A percentile compares a stretch with the other conserved stretches of the same genome.
These are phyloP conservation scores for Amphipyra berbera DNA, from an alignment of 2,888 invertebrate genomes.

Conservation along the genomic window DNA sequence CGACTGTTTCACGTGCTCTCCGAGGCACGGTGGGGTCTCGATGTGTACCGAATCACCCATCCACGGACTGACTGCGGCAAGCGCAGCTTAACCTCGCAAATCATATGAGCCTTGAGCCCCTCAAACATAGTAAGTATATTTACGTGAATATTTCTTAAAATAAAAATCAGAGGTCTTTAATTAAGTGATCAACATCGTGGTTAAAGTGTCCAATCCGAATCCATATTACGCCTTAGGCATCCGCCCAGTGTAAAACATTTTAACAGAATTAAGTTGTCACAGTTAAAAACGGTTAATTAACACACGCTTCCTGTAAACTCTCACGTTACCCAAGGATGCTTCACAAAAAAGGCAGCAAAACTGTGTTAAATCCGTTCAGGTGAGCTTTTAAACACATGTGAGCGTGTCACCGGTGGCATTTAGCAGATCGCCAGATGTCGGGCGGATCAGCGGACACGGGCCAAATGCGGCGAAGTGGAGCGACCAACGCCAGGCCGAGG, in stretches of 20 bases:
- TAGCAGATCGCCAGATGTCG: conserved; percentile 60
- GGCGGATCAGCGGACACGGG: conserved; percentile 45
- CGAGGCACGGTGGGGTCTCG: no score
- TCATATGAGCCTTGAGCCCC: no score
- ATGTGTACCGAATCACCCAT: no score
- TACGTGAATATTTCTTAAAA: no score
- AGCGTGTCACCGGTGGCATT: conserved; percentile 43
- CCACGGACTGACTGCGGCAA: no score
- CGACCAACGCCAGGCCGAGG: conserved; percentile 49
- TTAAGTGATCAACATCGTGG: no score
- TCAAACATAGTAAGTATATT: no score
- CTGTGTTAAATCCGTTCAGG: conserved; percentile 55
- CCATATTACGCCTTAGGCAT: not conserved
- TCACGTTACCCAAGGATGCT: conserved; percentile 48
- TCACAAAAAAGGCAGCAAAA: conserved; percentile 43
- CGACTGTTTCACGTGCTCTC: no score
- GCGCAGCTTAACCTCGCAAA: no score
- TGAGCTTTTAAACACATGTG: conserved; percentile 53
- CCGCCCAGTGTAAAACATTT: not conserved
- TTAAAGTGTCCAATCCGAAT: not conserved
- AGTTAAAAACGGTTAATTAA: conserved; percentile 31
- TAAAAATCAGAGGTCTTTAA: no score
- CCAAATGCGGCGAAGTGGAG: conserved; percentile 64
- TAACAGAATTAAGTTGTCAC: conserved; percentile 22
- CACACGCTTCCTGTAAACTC: conserved; percentile 39